A percentile compares a stretch with the other conserved stretches of the same genome.
Conservation (phyloP, 2,888 invertebrate genomes). For the Drosophila eohydei region DNA sequence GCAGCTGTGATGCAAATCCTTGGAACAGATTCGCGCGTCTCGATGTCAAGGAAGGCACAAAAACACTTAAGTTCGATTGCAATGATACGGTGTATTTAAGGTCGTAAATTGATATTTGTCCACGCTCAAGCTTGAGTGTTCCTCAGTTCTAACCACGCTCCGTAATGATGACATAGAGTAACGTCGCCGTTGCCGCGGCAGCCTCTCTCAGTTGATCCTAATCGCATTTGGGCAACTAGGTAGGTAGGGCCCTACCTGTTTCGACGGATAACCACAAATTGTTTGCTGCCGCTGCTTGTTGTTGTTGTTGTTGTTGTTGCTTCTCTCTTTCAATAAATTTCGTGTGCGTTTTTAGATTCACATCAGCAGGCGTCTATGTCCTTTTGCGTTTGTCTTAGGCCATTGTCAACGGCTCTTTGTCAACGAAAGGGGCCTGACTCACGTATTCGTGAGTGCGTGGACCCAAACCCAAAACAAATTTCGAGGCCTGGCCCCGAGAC, state of each 20-base stretch:
- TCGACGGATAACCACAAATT: constrained; percentile 74
- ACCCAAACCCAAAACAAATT: constrained; percentile 11
- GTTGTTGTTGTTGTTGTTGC: constrained; percentile 28
- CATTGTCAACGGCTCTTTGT: constrained; percentile 76
- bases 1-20: constrained; percentile 33
- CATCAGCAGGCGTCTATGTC: constrained; percentile 74
- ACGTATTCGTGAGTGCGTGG: constrained; percentile 46
- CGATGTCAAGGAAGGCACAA: constrained; percentile 39
- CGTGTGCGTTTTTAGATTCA: constrained; percentile 66
- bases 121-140: constrained; percentile 46
- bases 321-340: constrained; percentile 56
- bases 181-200: constrained; percentile 8
- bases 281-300: constrained; percentile 48
- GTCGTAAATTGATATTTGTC: constrained; percentile 74
- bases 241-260: constrained; percentile 60
- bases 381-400: constrained; percentile 49
- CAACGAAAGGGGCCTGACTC: constrained; percentile 65
- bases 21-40: constrained; percentile 42
- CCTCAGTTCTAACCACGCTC: constrained; percentile 51
- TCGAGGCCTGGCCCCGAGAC: constrained; percentile 20
- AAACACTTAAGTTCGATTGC: constrained; percentile 70
- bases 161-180: constrained; percentile 67
- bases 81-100: constrained; percentile 41
- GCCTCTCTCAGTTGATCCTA: constrained; percentile 52
- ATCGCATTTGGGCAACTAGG: constrained; percentile 40